Evolutionary conservation across 2,797 vertebrate genomes (phyloP).

Genomic region (Pantherophis vulpinus): DNA sequence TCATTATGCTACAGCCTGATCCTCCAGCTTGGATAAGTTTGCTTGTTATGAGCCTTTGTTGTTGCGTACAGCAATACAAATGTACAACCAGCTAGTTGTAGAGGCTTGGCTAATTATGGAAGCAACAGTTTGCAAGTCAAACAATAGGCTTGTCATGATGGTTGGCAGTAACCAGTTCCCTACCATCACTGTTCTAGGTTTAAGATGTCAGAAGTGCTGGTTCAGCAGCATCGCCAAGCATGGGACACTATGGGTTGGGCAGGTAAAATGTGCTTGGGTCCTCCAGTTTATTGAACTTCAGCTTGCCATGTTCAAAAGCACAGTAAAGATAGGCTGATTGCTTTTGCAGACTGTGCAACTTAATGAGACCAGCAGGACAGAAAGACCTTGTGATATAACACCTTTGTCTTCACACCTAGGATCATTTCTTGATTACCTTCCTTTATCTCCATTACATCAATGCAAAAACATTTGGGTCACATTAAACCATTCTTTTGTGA

Average conservation of each 20-base stretch:
- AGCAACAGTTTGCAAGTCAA: neutral
- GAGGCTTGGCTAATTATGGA: neutral
- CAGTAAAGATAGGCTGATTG: neutral
- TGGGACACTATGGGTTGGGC: neutral
- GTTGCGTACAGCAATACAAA: no score
- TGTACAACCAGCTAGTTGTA: neutral
- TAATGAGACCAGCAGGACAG: neutral
- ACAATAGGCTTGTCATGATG: neutral
- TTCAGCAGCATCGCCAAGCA: neutral
- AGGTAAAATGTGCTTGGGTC: neutral
- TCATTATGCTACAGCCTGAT: neutral
- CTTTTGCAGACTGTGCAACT: neutral
- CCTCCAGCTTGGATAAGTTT: neutral
- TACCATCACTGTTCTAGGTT: neutral
- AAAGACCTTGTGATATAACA: neutral
- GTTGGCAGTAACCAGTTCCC: neutral
- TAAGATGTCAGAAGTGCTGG: neutral
- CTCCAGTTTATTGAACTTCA: neutral
- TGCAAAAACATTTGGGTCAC: neutral
- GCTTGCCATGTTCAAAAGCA: neutral
- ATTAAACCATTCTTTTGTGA: neutral
- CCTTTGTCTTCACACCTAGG: neutral
- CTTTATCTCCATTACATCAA: neutral
- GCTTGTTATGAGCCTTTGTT: neutral
- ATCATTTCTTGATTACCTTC: neutral